Evolutionary conservation across 1,140 invertebrate genomes (phyloP).

Genomic region (Atopsyche davidsoni): DNA sequence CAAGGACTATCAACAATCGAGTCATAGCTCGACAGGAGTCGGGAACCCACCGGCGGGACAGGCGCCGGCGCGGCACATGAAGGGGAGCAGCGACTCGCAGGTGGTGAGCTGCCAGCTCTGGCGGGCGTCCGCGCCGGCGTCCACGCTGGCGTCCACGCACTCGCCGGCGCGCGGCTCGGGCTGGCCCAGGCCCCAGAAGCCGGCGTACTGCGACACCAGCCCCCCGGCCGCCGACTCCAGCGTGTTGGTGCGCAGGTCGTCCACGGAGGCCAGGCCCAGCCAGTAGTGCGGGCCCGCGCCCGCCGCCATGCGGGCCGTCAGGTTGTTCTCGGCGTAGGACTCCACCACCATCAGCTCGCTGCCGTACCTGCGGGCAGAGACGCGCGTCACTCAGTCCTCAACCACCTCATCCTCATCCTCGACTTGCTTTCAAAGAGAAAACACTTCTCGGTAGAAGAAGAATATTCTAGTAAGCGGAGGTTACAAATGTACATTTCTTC

Average conservation of each 20-base stretch:
- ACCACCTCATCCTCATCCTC: too few relatives aligned
- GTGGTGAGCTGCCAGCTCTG: constrained; percentile 91
- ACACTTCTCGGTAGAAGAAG: too few relatives aligned
- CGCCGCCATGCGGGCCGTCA: constrained; percentile 73
- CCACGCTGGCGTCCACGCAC: constrained; percentile 75
- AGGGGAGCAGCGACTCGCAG: constrained; percentile 88
- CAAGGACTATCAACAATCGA: too few relatives aligned
- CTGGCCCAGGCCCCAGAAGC: constrained; percentile 82
- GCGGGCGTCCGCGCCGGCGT: constrained; percentile 69
- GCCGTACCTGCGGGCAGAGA: constrained; percentile 77
- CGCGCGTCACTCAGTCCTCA: too few relatives aligned
- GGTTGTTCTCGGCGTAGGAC: constrained; percentile 85
- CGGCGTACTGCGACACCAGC: constrained; percentile 87
- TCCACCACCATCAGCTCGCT: constrained; percentile 87
- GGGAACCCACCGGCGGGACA: constrained; percentile 72
- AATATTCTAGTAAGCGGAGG: too few relatives aligned
- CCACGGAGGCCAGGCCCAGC: constrained; percentile 81
- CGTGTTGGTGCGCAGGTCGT: constrained; percentile 88
- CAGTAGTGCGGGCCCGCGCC: constrained; percentile 66
- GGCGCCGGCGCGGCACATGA: constrained; percentile 87
- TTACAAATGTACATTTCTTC: too few relatives aligned
- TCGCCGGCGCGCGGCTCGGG: constrained; percentile 80
- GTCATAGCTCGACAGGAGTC: too few relatives aligned
- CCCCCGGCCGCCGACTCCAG: constrained; percentile 87
- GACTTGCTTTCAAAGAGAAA: too few relatives aligned